Evolutionary conservation across 2,113 vertebrate species (phyloP).

Genomic region (Neogobius melanostomus): DNA sequence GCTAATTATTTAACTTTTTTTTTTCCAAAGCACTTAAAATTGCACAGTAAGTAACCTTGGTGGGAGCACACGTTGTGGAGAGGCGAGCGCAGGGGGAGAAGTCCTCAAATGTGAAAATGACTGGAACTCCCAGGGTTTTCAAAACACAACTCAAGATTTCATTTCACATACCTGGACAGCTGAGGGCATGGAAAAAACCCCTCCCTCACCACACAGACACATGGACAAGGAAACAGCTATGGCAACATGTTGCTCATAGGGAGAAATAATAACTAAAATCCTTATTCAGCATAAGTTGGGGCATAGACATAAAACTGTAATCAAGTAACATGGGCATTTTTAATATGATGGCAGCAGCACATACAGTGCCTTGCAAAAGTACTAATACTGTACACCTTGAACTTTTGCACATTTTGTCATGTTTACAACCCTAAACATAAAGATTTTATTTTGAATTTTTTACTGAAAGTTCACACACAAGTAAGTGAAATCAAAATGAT

Average conservation of each 20-base stretch:
- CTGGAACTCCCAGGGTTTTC: constrained; percentile 70
- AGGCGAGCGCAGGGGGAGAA: constrained; percentile 35
- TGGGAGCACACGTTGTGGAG: constrained; percentile 20
- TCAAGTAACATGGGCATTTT: no score
- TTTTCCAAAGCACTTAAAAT: constrained; percentile 54
- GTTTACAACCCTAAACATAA: no score
- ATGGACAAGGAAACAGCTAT: background rate
- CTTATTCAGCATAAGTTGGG: no score
- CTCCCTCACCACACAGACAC: constrained; percentile 31
- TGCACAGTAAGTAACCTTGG: constrained; percentile 38
- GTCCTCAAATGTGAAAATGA: constrained; percentile 64
- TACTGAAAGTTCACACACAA: no score
- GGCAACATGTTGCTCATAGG: constrained; percentile 36
- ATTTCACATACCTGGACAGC: constrained; percentile 77
- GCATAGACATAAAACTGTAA: no score
- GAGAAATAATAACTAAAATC: constrained; percentile 15
- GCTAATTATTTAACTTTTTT: constrained; percentile 62
- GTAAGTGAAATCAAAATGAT: no score
- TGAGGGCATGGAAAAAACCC: constrained; percentile 75
- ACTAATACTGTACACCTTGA: no score
- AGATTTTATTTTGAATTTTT: no score
- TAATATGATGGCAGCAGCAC: no score
- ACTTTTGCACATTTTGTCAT: no score
- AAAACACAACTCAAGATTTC: constrained; percentile 73
- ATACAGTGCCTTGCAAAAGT: no score